Evolutionary conservation across 2,797 vertebrate genomes (phyloP), one percentile per base, ranked within the genome.

Genomic region (Sebastes melanostomus): DNA sequence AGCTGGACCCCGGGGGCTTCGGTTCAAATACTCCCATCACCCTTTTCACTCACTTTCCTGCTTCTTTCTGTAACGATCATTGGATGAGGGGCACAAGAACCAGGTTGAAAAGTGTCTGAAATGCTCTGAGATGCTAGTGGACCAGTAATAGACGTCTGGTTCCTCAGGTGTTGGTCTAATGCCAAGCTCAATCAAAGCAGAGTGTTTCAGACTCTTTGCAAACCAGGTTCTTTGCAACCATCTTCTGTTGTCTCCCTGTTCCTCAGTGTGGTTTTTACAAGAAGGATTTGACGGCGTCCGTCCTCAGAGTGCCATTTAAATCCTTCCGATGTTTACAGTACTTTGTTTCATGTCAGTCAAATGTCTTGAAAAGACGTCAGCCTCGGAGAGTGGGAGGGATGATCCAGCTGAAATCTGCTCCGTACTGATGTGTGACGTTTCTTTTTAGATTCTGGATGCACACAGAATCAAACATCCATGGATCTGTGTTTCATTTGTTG

Each of bases 311-410:
- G 92, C 91, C 89, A 91, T 91, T 93, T 78, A 84, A 92, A 92
- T 92, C 92, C 93, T 93, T 90, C 86, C 22, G 16, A 90, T 89
- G 90, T 92, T 92, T 93, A 90, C 90, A 90, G 74, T 86, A 12
- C 85, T 86, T 90, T 81, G 80, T 83, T 92, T 91, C 75, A 81
- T 77, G 81, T 92, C 79, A 61, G 76, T 86, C 83, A 76, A 74
- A 84, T 72, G 79, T 88, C 83, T 84, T 55, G 58, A 63, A 80
- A 87, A 85, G 75, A 86, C 81, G 58, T 87, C 83, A 72, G 83
- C 83, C 73, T 81, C 38, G 8, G 84, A 75, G 42, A 32, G 50
- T 42, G 50, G 61, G 61, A 56, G 46, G 14, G 72, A 56, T 16
- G 29, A 74, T 79, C 77, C 78, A 77, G 75, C 75, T 82, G 70